phyloP scores from a whole-genome alignment of 2,888 invertebrate species.

The Mayetiola destructor region DNA sequence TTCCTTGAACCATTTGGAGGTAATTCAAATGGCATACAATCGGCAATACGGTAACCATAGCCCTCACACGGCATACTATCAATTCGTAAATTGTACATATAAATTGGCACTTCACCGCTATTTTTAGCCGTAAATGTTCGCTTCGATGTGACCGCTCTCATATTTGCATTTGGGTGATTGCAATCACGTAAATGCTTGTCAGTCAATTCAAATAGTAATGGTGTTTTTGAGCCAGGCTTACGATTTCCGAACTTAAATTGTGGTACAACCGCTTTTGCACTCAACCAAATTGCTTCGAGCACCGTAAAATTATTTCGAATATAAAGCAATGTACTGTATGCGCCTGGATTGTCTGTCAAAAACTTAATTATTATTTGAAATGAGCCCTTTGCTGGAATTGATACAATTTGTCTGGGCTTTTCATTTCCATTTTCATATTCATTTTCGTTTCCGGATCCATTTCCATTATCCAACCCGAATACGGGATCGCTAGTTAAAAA shows the following conservation, averaged over 20 bases:
- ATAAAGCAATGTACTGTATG: conserved; percentile 32
- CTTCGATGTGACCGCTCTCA: conserved; percentile 52
- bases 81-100: conserved; percentile 49
- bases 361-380: conserved; percentile 28
- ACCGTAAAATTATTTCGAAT: conserved; percentile 85
- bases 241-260: conserved; percentile 79
- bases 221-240: conserved; percentile 59
- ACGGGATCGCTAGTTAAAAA: conserved; percentile 12
- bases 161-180: conserved; percentile 36
- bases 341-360: conserved; percentile 26
- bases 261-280: conserved; percentile 72
- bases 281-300: conserved; percentile 68
- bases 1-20: conserved; percentile 57
- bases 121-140: conserved; percentile 75
- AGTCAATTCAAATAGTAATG: conserved; percentile 64
- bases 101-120: conserved; percentile 78
- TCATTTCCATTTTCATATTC: conserved; percentile 20
- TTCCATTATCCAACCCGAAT: conserved; percentile 3
- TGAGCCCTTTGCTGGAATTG: conserved; percentile 25
- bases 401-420: not conserved
- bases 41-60: conserved; percentile 62
- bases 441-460: not conserved
- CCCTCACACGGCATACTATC: conserved; percentile 57
- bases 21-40: conserved; percentile 57
- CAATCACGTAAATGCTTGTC: conserved; percentile 44